Evolutionary conservation across 2,113 vertebrate genomes (phyloP), one percentile per base, ranked within the genome.

Genomic region (Odontophorus gujanensis): DNA sequence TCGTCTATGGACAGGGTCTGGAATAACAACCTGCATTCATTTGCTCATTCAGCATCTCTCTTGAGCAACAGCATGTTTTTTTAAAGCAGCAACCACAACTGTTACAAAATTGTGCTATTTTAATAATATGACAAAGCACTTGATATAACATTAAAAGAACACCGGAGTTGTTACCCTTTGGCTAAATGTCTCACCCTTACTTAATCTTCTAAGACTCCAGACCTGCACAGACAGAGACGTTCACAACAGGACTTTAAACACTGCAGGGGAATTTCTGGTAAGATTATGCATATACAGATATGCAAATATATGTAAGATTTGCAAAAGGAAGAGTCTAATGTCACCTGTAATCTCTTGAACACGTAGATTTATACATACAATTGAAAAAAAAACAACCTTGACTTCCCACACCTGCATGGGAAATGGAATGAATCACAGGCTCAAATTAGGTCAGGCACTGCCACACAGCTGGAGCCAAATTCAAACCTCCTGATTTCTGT

Each of bases 111-210:
- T 3, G 81, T 20, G 32, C 61, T 75, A 32, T 80, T 89, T 91
- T 75, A 95, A 77, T 93, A 89, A 77, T n/a, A 50, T 16, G 81
- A 77, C 47, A 82, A 90, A 68, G 51, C 74, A 65, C 51, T 50
- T 32, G 87, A 83, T 16, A 83, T 4, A 59, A 65, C 74, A 96
- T 91, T 63, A 57, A 97, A 85, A 13, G 8, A 7, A 45, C 79
- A 95, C 53, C 87, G 47, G 82, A 91, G 91, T 26, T 89, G 48
- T 92, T 86, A 68, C 85, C 89, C 81, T 77, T 61, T 81, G 87
- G 94, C 73, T 85, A 90, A 91, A 92, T 79, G 82, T 95, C 95
- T 95, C 93, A 97, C 81, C 85, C 85, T 80, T 48, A 42, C 53
- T 73, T 93, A 85, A 95, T 93, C 84, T 82, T 77, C 68, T 36